Evolutionary conservation across 2,797 vertebrate genomes (phyloP).

Genomic region (Gymnoscopelus braueri): DNA sequence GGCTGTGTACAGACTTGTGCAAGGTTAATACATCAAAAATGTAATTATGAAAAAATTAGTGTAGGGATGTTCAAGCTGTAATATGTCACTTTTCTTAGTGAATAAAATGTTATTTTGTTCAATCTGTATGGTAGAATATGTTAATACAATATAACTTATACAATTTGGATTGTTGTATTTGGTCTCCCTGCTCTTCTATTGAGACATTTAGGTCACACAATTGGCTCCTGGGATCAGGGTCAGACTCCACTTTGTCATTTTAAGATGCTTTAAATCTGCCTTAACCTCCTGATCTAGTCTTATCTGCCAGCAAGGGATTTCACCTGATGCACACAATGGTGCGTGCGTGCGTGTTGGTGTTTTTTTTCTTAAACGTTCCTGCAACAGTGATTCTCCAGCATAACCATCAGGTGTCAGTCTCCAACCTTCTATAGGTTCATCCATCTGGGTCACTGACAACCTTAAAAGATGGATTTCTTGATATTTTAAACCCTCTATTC

Average conservation of each 20-base stretch:
- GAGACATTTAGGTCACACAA: constrained; percentile 1
- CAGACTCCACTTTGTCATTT: constrained; percentile 64
- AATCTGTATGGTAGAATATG: too few relatives aligned
- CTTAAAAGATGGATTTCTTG: constrained; percentile 24
- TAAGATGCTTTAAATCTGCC: constrained; percentile 70
- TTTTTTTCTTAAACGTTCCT: background rate
- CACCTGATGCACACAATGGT: constrained; percentile 29
- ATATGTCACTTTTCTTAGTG: too few relatives aligned
- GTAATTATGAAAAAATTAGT: too few relatives aligned
- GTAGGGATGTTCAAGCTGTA: too few relatives aligned
- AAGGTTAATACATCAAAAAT: too few relatives aligned
- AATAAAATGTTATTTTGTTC: too few relatives aligned
- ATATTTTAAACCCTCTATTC: constrained; percentile 3
- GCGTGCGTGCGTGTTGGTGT: background rate
- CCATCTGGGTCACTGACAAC: constrained; percentile 2
- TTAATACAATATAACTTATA: too few relatives aligned
- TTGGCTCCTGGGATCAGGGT: constrained; percentile 58
- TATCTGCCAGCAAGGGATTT: constrained; percentile 75
- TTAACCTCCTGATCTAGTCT: constrained; percentile 73
- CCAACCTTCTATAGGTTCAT: background rate
- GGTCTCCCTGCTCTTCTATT: too few relatives aligned
- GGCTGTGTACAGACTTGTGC: too few relatives aligned
- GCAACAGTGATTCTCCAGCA: background rate
- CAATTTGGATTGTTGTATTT: too few relatives aligned
- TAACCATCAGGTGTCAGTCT: background rate